Base-by-base conservation (phyloP, 2,888 invertebrate genomes). In the Hoplodrina ambigua region DNA sequence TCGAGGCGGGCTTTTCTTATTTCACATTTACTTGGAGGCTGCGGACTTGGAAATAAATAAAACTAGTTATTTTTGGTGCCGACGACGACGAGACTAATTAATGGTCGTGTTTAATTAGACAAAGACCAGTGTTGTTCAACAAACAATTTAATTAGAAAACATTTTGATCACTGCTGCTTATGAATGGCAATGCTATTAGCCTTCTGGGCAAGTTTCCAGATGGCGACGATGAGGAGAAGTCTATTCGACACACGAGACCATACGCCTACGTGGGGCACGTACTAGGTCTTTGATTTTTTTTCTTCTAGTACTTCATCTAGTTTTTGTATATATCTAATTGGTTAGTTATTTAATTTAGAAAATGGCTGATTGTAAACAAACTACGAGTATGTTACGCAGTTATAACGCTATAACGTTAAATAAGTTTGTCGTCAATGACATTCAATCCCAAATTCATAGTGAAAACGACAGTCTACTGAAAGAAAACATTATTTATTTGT, bases 1-100 rank as follows among this genome's bases (percentile, higher is more conserved):
- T 72, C 58, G 64, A 73, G 72, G 17, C 72, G 44, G 56, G 63
- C 57, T 69, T 70, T 72, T 78, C 82, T 83, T 80, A 75, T 65
- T 64, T 67, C 57, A 68, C 74, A 72, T 75, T 68, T 61, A 62
- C 67, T 69, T 57, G 19, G 56, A 52, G 44, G 50, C 53, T 55
- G 55, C 33, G 54, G 57, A 41, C 49, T 41, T 19, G 19, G 60
- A 49, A 19, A 62, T 74, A 70, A 71, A 72, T 74, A 71, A 61
- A 67, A 56, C 62, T 75, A 60, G 37, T 20, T 41, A 70, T 44
- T 62, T 54, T 59, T 54, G 49, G 41, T 56, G 59, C 65, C 50
- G 10, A 25, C 53, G 37, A 50, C 46, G 50, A 44, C 69, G 57
- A 63, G 49, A 69, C 59, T 15, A 59, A 67, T 54, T 57, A 59